A percentile compares a stretch with the other conserved stretches of the same genome.
These are phyloP conservation scores for Drosophila varians DNA, from an alignment of 1,140 invertebrate species.

Conservation along the genomic window DNA sequence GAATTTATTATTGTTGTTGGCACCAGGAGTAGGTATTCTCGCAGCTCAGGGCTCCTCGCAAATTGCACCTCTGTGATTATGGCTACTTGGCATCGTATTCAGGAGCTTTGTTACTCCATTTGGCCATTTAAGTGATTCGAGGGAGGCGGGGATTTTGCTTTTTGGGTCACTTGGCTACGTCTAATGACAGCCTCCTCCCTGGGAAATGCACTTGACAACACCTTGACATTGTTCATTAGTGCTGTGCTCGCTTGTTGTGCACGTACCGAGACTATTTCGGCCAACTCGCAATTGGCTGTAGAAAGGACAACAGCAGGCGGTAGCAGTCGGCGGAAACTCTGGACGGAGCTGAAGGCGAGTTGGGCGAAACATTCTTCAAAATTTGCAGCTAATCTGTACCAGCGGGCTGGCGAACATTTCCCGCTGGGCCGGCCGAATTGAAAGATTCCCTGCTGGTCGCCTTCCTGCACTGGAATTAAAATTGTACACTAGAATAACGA, in stretches of 20 bases:
- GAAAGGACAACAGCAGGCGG: conserved; percentile 15
- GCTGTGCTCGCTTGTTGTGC: conserved; percentile 26
- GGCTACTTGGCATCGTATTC: conserved; percentile 62
- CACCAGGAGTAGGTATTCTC: conserved; percentile 19
- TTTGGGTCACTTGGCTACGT: conserved; percentile 27
- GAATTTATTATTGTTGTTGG: conserved; percentile 70
- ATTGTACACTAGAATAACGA: not conserved
- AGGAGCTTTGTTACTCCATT: conserved; percentile 51
- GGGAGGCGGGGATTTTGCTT: not conserved
- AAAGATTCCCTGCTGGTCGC: conserved; percentile 16
- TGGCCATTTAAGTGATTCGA: conserved; percentile 52
- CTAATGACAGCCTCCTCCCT: conserved; percentile 55
- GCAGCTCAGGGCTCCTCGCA: conserved; percentile 29
- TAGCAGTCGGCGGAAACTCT: not conserved
- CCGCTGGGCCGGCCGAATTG: conserved; percentile 32
- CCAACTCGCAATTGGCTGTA: conserved; percentile 30
- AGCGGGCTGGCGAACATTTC: conserved; percentile 26
- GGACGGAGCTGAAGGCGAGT: not conserved
- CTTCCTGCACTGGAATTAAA: conserved; percentile 7
- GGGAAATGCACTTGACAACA: conserved; percentile 75
- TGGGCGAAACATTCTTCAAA: conserved; percentile 45
- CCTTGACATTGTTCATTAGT: conserved; percentile 77
- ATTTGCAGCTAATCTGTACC: conserved; percentile 51
- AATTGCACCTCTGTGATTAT: conserved; percentile 79
- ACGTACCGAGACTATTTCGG: conserved; percentile 22